Evolutionary conservation across 2,113 vertebrate species (phyloP).

Genomic region (Rhynchomys soricoides): DNA sequence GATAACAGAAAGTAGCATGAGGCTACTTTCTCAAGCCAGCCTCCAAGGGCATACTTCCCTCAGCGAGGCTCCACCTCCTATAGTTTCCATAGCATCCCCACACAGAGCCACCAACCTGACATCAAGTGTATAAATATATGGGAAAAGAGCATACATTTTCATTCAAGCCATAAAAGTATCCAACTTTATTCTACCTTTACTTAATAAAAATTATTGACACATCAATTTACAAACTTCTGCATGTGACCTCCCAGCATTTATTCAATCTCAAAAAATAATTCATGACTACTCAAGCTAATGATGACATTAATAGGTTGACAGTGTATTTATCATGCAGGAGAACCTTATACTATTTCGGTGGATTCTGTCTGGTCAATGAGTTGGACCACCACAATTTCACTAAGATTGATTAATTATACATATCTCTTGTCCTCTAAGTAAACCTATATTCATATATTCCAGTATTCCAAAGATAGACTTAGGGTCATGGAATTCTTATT

Average conservation of each 20-base stretch:
- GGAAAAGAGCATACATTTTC: neutral
- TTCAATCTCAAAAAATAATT: neutral
- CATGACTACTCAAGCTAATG: neutral
- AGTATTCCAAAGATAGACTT: neutral
- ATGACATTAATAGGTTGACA: neutral
- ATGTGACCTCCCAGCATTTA: neutral
- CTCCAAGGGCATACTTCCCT: neutral
- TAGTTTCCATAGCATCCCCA: neutral
- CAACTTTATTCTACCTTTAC: neutral
- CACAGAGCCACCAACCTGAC: too few species aligned
- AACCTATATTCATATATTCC: too few species aligned
- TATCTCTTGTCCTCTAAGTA: neutral
- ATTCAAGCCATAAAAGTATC: neutral
- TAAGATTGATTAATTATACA: neutral
- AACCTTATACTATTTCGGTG: neutral
- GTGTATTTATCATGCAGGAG: neutral
- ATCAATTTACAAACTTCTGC: neutral
- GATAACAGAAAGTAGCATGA: neutral
- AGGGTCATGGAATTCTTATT: neutral
- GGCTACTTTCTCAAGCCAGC: neutral
- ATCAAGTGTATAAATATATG: neutral
- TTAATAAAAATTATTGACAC: neutral
- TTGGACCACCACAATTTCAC: neutral
- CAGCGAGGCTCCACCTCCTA: neutral
- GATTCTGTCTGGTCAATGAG: neutral